Base-by-base conservation (phyloP, 2,888 invertebrate species). In the Pinctada fucata region DNA sequence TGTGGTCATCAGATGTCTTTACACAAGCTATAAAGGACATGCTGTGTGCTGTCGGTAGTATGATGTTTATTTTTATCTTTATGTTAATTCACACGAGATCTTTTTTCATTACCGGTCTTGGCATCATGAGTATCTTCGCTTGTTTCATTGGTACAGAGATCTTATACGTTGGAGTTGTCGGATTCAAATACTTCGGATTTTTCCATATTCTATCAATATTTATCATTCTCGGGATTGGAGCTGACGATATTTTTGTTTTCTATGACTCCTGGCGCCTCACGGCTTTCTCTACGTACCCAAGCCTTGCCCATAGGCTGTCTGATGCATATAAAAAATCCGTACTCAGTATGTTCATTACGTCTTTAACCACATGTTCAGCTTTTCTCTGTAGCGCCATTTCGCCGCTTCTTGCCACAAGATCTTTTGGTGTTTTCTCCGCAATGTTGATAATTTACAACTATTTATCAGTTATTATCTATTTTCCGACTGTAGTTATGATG, bases 351-450 rank as follows among this genome's bases (percentile, higher is more conserved):
- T 80, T 88, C 48, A 82, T 87, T 49, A 88, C 89, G 13, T 88
- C 89, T 45, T 68, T 88, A 5, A 88, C 88, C 3, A 89, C 89
- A 0, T 82, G 84, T 31, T 79, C 82, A 0, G 89, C 89, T 5
- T 88, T 90, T 80, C 82, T 88, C 48, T 83, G 83, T 2, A 90
- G 85, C 79, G 83, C 88, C 0, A 78, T 86, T 66, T 89, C 88
- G 1, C 88, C 88, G 1, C 76, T 90, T 5, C 79, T 90, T 6
- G 86, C 88, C 13, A 85, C 88, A n/a, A 79, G 84, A 45, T 87
- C 89, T 2, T 90, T 90, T 76, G 90, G 90, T 0, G 72, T 86
- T 3, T 90, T 90, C 71, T 83, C 90, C 6, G 89, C 85, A 47
- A 78, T 88, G 3, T 74, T 88, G 45, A 85, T 90, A 4, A 79